Percentiles rank a stretch among this genome's conserved stretches.
These are phyloP conservation scores for Diplodus sargus DNA, from an alignment of 2,797 vertebrate genomes.

Conservation along the genomic window DNA sequence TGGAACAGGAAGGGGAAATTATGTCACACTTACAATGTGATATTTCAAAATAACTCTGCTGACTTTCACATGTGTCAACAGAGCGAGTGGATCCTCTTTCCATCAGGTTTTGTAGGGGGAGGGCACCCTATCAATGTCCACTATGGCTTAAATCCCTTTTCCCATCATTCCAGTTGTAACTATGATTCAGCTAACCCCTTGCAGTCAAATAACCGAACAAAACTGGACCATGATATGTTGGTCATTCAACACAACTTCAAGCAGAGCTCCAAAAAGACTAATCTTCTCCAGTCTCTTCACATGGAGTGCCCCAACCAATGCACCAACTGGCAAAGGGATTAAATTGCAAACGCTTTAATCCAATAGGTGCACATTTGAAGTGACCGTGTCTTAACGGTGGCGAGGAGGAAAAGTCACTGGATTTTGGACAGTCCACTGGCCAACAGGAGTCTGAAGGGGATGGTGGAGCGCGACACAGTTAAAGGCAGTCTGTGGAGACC, in stretches of 20 bases:
- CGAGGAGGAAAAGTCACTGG: conserved; percentile 74
- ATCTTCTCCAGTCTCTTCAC: conserved; percentile 21
- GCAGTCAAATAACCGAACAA: conserved; percentile 36
- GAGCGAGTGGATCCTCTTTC: conserved; percentile 45
- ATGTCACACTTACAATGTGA: conserved; percentile 73
- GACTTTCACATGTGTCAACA: conserved; percentile 68
- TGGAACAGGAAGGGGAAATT: conserved; percentile 82
- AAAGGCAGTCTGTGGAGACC: conserved; percentile 93
- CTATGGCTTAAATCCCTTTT: conserved; percentile 50
- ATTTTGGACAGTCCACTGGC: conserved; percentile 87
- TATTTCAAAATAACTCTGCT: conserved; percentile 80
- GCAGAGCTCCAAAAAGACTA: conserved; percentile 26
- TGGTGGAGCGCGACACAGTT: conserved; percentile 85
- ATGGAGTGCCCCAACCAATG: not conserved
- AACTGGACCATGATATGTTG: conserved; percentile 26
- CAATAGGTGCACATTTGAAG: conserved; percentile 41
- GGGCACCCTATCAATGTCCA: conserved; percentile 27
- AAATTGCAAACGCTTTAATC: conserved; percentile 48
- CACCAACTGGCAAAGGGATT: conserved; percentile 32
- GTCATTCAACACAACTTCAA: conserved; percentile 35
- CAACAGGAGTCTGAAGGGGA: conserved; percentile 85
- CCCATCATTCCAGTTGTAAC: conserved; percentile 35
- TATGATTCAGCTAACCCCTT: conserved; percentile 35
- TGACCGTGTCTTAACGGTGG: conserved; percentile 37
- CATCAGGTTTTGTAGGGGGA: not conserved